phyloP scores from a whole-genome alignment of 1,140 invertebrate genomes.

The Lordiphosa clarofinis region DNA sequence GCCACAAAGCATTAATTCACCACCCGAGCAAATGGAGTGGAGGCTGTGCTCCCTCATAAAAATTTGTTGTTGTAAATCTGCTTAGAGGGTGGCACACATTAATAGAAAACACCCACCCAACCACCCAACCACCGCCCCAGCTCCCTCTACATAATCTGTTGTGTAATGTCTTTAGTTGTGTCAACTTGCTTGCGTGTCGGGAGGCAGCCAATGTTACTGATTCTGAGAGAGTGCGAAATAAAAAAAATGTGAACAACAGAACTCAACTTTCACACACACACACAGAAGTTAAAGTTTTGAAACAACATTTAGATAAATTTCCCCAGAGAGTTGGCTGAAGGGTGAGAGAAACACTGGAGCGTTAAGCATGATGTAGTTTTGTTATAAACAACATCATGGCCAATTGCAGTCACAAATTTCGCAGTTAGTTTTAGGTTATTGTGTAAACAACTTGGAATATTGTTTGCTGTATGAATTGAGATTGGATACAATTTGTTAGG shows the following conservation, averaged over 20 bases:
- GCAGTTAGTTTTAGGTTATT: constrained; percentile 11
- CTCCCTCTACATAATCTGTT: constrained; percentile 64
- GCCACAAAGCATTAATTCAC: constrained; percentile 44
- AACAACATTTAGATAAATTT: constrained; percentile 79
- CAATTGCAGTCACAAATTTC: constrained; percentile 23
- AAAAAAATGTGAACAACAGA: constrained; percentile 37
- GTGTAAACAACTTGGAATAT: too few species aligned
- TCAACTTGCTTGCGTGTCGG: constrained; percentile 59
- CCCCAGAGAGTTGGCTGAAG: constrained; percentile 49
- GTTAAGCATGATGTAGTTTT: constrained; percentile 43
- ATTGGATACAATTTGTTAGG: too few species aligned
- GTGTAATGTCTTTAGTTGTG: constrained; percentile 79
- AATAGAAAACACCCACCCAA: constrained; percentile 48
- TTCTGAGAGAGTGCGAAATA: constrained; percentile 65
- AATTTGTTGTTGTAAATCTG: constrained; percentile 74
- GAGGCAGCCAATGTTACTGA: constrained; percentile 48
- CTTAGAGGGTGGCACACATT: constrained; percentile 55
- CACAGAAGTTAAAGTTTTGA: constrained; percentile 69
- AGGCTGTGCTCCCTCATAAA: constrained; percentile 43
- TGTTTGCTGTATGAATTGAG: too few species aligned
- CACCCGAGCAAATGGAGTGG: neutral
- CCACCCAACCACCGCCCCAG: constrained; percentile 4
- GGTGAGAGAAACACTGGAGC: constrained; percentile 7
- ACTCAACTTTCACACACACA: neutral
- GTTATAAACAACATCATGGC: constrained; percentile 14